Base-by-base conservation (phyloP, 2,888 invertebrate genomes). In the Nasonia oneida region DNA sequence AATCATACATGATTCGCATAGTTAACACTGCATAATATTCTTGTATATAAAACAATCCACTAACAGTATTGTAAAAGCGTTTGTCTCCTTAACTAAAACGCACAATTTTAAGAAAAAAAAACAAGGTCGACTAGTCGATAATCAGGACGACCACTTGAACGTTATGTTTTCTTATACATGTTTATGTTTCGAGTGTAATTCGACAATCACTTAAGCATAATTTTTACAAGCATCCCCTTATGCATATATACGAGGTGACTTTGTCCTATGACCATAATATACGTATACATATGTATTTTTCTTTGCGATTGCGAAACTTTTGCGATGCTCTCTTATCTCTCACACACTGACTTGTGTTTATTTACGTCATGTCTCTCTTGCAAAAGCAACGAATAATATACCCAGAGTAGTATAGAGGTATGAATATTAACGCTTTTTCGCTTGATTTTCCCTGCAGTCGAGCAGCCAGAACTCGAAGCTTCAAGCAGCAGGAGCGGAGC, bases 381-480 rank as follows among this genome's bases (percentile, higher is more conserved):
- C 37, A 15, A 64, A 29, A 15, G 2, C 8, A 67, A 14, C 12
- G 8, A 71, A 71, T 8, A 39, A 15, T 37, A 29, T 14, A n/a
- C 18, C 53, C 4, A 53, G 42, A n/a, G n/a, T 42, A n/a, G 15
- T 61, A 61, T 61, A 61, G 57, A n/a, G n/a, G 2, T n/a, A 18
- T 8, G 57, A 0, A 61, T 18, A 47, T 50, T 76, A 61, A 14
- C 42, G 5, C 37, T 76, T 81, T 83, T 77, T 67, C 10, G 67
- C 67, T 29, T 67, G 33, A 29, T 29, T 83, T 71, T 61, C 78
- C 82, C 15, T 85, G 74, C 80, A 90, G 90, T 88, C 88, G 86
- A 90, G 87, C 89, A 86, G 85, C 70, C 87, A 85, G 90, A 93
- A 90, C 89, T 91, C 90, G 88, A 93, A 92, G 86, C 89, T 88